A percentile compares a stretch with the other conserved stretches of the same genome.
These are phyloP conservation scores for Heterocephalus glaber DNA, from an alignment of 2,113 vertebrate species.

Conservation along the genomic window DNA sequence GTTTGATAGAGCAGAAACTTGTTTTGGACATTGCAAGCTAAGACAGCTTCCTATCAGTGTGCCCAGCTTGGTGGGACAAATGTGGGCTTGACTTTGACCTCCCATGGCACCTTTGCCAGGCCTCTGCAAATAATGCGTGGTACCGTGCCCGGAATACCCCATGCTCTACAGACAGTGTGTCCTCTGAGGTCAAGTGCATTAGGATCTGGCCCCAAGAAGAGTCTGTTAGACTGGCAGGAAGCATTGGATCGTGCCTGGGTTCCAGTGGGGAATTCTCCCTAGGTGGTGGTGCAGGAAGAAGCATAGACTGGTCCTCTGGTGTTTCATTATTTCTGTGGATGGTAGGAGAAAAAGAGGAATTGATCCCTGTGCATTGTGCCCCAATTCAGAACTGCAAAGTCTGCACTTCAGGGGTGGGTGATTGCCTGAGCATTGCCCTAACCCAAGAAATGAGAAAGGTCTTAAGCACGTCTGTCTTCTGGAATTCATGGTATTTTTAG, in stretches of 20 bases:
- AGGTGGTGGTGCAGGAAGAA: neutral
- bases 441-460: constrained; percentile 43
- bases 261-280: neutral
- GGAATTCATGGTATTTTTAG: constrained; percentile 66
- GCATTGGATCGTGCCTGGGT: too few relatives aligned
- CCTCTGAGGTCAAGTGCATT: neutral
- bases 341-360: neutral
- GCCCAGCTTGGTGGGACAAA: neutral
- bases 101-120: neutral
- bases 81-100: neutral
- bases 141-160: neutral
- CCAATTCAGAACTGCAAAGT: neutral
- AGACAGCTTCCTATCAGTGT: neutral
- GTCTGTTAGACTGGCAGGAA: neutral
- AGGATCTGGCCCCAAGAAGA: neutral
- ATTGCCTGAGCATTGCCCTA: neutral
- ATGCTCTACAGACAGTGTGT: neutral
- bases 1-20: neutral
- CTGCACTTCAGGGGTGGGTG: neutral
- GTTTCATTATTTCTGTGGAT: neutral
- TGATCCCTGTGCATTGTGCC: fast-evolving
- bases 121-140: neutral
- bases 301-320: neutral
- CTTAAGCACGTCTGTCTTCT: constrained; percentile 48
- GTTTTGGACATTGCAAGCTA: fast-evolving